These are phyloP conservation scores for Enteromius radiatus DNA, from an alignment of 2,797 vertebrate species.

Conservation along the genomic window DNA sequence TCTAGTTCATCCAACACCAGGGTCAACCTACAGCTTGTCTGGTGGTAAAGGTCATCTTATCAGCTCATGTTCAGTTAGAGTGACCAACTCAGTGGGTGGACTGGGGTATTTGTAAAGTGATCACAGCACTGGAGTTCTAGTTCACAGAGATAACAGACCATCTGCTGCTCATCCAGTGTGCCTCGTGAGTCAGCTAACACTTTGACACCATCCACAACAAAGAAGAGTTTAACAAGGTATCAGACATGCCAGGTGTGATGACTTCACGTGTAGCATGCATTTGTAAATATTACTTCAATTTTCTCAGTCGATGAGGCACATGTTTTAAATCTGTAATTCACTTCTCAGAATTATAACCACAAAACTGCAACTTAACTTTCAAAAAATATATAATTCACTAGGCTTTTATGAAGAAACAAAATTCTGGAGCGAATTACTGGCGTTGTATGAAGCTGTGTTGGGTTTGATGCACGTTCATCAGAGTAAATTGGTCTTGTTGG, in stretches of 20 bases:
- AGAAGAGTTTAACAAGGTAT: conserved; percentile 17
- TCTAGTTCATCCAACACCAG: conserved; percentile 48
- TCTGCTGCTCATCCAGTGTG: conserved; percentile 66
- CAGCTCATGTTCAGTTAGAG: conserved; percentile 49
- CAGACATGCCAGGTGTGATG: conserved; percentile 12
- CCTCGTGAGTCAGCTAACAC: conserved; percentile 21
- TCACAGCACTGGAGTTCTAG: conserved; percentile 64
- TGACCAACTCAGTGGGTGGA: conserved; percentile 60
- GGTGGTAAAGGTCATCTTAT: conserved; percentile 61
- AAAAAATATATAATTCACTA: not conserved
- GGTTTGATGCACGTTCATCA: not conserved
- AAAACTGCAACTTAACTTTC: not conserved
- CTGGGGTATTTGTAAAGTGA: conserved; percentile 55
- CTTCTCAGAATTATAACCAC: not conserved
- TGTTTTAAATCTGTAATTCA: not conserved
- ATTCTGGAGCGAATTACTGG: not conserved
- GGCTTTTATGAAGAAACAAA: not conserved
- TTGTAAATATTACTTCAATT: not conserved
- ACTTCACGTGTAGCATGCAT: not conserved
- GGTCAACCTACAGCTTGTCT: conserved; percentile 62
- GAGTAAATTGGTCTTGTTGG: not conserved
- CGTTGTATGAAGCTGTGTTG: not conserved
- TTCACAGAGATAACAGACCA: conserved; percentile 77
- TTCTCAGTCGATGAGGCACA: not conserved
- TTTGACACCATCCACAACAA: conserved; percentile 11